Percentiles rank a stretch among this genome's conserved stretches.
Conservation (phyloP, 1,140 invertebrate genomes). For the Micrasema longulum region DNA sequence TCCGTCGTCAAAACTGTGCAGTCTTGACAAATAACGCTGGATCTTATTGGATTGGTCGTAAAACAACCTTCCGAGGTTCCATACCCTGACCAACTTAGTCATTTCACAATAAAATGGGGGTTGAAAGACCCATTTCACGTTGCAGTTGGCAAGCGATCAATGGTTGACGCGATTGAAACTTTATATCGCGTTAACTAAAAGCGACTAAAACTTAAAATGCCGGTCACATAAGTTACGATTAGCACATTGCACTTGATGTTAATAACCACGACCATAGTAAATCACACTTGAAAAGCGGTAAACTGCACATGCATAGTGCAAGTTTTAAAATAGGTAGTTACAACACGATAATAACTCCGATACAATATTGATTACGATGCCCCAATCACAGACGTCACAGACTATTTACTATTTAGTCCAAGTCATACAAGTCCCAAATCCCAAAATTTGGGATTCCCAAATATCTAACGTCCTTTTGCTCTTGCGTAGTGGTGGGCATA, state of each 20-base stretch:
- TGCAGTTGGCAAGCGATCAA: background rate
- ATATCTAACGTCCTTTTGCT: too few species aligned
- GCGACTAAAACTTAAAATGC: background rate
- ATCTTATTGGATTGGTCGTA: slow-evolving; percentile 50
- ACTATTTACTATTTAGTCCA: too few species aligned
- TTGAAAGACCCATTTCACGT: background rate
- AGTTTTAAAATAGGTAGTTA: too few species aligned
- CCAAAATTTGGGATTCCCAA: too few species aligned
- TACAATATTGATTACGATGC: too few species aligned
- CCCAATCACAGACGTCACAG: too few species aligned
- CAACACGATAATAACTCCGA: too few species aligned
- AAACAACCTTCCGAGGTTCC: slow-evolving; percentile 46
- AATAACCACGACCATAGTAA: background rate
- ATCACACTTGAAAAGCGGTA: too few species aligned
- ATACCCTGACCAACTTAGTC: slow-evolving; percentile 47
- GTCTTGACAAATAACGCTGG: slow-evolving; percentile 44
- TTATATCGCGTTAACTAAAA: background rate
- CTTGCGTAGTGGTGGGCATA: too few species aligned
- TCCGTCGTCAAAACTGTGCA: slow-evolving; percentile 33
- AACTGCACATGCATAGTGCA: too few species aligned
- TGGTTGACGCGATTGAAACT: background rate
- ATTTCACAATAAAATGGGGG: slow-evolving; percentile 13
- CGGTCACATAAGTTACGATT: background rate
- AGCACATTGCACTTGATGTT: background rate
- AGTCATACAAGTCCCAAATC: too few species aligned